These are phyloP conservation scores for Oeneis ivallda DNA, from an alignment of 2,888 invertebrate species.

Conservation along the genomic window DNA sequence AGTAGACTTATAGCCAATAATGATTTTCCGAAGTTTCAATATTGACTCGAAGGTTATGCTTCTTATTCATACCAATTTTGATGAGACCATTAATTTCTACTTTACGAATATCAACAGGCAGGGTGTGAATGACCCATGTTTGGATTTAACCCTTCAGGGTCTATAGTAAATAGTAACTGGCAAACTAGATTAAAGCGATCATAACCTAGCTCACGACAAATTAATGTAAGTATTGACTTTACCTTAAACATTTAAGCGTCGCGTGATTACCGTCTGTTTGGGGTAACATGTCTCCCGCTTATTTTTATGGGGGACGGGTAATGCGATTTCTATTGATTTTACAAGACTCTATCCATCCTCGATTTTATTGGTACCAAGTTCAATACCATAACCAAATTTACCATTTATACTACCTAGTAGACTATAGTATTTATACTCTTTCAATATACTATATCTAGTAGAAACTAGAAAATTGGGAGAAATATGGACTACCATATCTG, in stretches of 20 bases:
- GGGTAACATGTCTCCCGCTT: slow-evolving; percentile 24
- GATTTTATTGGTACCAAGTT: slow-evolving; percentile 4
- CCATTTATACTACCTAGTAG: neutral
- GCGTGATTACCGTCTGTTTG: slow-evolving; percentile 30
- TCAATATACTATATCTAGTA: too few relatives aligned
- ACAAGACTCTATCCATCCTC: neutral
- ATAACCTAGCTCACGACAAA: slow-evolving; percentile 17
- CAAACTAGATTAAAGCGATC: neutral
- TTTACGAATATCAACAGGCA: neutral
- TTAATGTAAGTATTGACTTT: slow-evolving; percentile 24
- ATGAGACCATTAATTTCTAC: neutral
- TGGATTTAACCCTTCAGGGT: neutral
- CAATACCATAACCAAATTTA: neutral
- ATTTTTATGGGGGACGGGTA: slow-evolving; percentile 7
- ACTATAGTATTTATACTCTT: too few relatives aligned
- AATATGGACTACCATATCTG: too few relatives aligned
- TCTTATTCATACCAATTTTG: neutral
- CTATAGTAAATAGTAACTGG: neutral
- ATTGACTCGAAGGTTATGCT: neutral
- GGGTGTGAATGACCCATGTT: neutral
- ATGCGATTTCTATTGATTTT: slow-evolving; percentile 19
- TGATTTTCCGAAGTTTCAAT: neutral
- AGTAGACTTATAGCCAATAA: too few relatives aligned
- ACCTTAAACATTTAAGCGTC: slow-evolving; percentile 25
- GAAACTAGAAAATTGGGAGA: too few relatives aligned